phyloP scores from a whole-genome alignment of 2,888 invertebrate genomes.

The Lithosia quadra region DNA sequence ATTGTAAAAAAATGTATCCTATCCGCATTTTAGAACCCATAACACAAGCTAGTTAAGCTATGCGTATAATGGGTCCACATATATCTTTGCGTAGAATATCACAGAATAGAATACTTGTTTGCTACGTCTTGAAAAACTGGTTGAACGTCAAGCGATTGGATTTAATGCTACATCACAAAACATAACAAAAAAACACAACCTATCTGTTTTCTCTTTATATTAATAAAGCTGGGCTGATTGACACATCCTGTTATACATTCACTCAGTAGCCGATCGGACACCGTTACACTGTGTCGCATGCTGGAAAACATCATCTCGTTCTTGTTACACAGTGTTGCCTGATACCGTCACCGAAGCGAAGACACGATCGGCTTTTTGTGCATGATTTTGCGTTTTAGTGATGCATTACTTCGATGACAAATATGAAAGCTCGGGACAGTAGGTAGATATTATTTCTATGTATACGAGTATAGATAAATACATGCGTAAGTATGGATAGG shows the following conservation, averaged over 20 bases:
- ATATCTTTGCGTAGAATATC: too few relatives aligned
- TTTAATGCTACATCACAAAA: background rate
- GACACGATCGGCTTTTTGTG: background rate
- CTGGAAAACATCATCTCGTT: conserved; percentile 22
- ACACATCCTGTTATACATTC: conserved; percentile 50
- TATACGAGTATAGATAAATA: too few relatives aligned
- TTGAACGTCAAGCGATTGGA: background rate
- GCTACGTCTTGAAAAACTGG: too few relatives aligned
- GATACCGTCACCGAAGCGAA: background rate
- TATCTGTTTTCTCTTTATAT: conserved; percentile 14
- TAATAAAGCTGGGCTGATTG: conserved; percentile 33
- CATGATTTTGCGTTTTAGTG: background rate
- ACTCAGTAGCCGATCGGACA: conserved; percentile 31
- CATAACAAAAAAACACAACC: background rate
- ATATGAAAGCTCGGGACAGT: background rate
- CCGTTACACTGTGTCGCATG: conserved; percentile 33
- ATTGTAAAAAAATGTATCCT: too few relatives aligned
- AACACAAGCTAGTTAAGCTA: too few relatives aligned
- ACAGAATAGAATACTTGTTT: too few relatives aligned
- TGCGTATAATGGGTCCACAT: too few relatives aligned
- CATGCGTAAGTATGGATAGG: too few relatives aligned
- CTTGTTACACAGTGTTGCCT: background rate
- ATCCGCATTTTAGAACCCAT: too few relatives aligned
- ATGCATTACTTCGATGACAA: background rate
- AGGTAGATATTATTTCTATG: too few relatives aligned